Evolutionary conservation across 1,140 invertebrate species (phyloP).

Genomic region (Melitaea cinxia): DNA sequence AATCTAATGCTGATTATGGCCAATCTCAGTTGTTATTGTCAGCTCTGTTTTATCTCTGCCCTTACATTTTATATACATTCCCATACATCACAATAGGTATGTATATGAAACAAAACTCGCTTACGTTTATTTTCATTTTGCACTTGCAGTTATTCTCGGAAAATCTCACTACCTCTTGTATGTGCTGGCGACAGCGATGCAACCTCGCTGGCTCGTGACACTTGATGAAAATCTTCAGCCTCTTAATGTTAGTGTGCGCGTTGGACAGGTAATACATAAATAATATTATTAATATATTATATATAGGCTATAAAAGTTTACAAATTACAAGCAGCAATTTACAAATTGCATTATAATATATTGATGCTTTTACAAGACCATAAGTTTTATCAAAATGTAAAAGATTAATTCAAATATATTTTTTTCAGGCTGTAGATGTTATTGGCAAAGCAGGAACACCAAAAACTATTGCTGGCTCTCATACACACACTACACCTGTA

Average conservation of each 20-base stretch:
- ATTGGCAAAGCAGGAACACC: slow-evolving; percentile 99
- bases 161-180: slow-evolving; percentile 98
- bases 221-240: slow-evolving; percentile 98
- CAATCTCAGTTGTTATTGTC: too few species aligned
- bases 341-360: too few species aligned
- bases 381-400: background rate
- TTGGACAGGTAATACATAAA: slow-evolving; percentile 89
- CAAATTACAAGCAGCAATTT: too few species aligned
- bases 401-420: background rate
- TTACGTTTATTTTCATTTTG: slow-evolving; percentile 35
- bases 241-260: slow-evolving; percentile 96
- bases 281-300: background rate
- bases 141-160: slow-evolving; percentile 92
- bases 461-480: slow-evolving; percentile 99
- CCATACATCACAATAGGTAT: too few species aligned
- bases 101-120: too few species aligned
- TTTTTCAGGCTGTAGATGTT: slow-evolving; percentile 95
- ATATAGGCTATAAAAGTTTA: too few species aligned
- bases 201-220: slow-evolving; percentile 99
- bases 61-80: too few species aligned
- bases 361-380: too few species aligned
- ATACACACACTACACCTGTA: slow-evolving; percentile 99
- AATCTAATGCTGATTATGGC: too few species aligned
- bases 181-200: slow-evolving; percentile 97
- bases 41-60: too few species aligned